A percentile compares a stretch with the other conserved stretches of the same genome.
Evolutionary conservation across 2,113 vertebrate genomes (phyloP).

Genomic region (Edolisoma coerulescens): DNA sequence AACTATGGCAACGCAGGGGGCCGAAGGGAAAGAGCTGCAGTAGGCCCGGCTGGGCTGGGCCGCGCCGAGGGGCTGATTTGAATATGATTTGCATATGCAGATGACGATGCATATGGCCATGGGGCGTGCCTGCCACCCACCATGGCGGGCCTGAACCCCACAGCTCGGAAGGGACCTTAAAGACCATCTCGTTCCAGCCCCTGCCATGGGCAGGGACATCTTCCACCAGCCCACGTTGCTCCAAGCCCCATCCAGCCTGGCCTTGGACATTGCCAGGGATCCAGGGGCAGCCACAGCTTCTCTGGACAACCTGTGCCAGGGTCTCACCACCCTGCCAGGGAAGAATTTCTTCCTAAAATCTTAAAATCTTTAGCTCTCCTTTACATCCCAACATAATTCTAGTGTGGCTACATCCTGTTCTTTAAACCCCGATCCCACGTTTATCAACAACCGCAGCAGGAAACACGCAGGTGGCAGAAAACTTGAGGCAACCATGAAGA

Average conservation of each 20-base stretch:
- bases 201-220: neutral
- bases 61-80: neutral
- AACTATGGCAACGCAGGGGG: neutral
- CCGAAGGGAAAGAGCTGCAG: neutral
- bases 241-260: rapidly evolving
- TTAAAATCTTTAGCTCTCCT: neutral
- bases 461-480: neutral
- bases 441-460: neutral
- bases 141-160: neutral
- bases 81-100: neutral
- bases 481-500: neutral
- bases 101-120: rapidly evolving
- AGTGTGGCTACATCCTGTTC: neutral
- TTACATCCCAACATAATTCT: too few species aligned
- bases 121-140: neutral
- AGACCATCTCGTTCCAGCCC: neutral
- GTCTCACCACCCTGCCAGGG: rapidly evolving
- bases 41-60: neutral
- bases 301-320: too few species aligned
- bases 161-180: too few species aligned
- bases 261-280: neutral
- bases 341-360: neutral
- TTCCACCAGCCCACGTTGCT: rapidly evolving
- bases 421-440: rapidly evolving
- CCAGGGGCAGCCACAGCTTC: neutral